Evolutionary conservation across 2,113 vertebrate species (phyloP).

Genomic region (Glareola pratincola): DNA sequence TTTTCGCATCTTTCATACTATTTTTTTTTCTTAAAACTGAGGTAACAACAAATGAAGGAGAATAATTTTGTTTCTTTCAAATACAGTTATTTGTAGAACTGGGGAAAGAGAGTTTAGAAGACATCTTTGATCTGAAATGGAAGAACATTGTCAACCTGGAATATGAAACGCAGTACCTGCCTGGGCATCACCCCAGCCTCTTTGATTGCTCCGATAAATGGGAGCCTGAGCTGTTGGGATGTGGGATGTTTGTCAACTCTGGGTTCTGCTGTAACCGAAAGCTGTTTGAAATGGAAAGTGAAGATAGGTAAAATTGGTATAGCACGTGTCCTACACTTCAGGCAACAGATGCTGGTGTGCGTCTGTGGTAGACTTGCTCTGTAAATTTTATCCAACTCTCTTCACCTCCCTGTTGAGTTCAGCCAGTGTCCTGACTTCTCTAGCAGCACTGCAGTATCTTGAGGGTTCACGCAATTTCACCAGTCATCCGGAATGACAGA

Average conservation of each 20-base stretch:
- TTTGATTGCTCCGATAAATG: background rate
- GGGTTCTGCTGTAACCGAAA: background rate
- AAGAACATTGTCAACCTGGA: background rate
- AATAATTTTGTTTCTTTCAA: background rate
- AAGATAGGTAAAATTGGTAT: background rate
- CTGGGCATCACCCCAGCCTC: background rate
- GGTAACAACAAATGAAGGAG: background rate
- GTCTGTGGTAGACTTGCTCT: background rate
- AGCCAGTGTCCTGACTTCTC: constrained; percentile 19
- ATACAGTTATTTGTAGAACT: background rate
- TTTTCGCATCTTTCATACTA: background rate
- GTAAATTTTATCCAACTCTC: background rate
- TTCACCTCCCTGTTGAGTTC: constrained; percentile 3
- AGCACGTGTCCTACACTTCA: background rate
- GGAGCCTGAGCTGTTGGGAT: background rate
- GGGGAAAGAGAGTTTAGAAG: background rate
- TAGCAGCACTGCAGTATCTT: background rate
- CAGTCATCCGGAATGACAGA: constrained; percentile 24
- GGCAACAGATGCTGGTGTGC: background rate
- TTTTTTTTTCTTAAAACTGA: background rate
- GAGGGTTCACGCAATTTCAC: background rate
- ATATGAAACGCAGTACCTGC: background rate
- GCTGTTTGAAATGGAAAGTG: background rate
- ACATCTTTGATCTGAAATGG: background rate
- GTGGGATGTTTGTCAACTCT: background rate